Conservation (phyloP, 2,888 invertebrate genomes). For the Drosophila mercatorum region DNA sequence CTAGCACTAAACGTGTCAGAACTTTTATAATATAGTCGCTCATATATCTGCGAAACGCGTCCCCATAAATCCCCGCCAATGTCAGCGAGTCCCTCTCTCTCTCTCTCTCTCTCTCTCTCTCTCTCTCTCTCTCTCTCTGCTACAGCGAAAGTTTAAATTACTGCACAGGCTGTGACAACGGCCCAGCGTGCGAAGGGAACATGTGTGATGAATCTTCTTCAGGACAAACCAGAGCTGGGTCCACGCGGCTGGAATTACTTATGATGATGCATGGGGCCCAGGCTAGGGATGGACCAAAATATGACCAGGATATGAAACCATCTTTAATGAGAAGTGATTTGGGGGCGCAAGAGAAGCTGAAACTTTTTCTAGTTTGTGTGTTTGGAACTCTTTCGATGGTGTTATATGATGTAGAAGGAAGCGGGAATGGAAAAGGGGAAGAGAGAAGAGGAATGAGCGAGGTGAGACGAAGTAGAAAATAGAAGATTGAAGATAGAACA, state of each 20-base stretch:
- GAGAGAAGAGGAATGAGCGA: no score
- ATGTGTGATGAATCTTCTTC: constrained; percentile 70
- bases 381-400: no score
- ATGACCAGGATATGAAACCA: neutral
- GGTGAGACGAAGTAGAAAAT: neutral
- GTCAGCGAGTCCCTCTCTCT: constrained; percentile 25
- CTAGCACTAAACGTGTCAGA: constrained; percentile 73
- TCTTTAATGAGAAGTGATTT: constrained; percentile 6
- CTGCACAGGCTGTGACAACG: constrained; percentile 68
- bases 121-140: neutral
- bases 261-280: constrained; percentile 59
- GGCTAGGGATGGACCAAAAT: constrained; percentile 51
- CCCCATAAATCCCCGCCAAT: constrained; percentile 55
- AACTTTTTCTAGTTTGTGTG: neutral
- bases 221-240: constrained; percentile 39
- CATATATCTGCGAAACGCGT: constrained; percentile 46
- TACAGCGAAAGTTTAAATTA: constrained; percentile 73
- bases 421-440: no score
- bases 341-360: neutral
- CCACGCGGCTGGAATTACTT: constrained; percentile 56
- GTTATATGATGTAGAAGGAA: no score
- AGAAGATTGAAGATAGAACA: no score
- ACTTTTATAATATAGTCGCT: constrained; percentile 80
- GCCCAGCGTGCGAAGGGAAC: constrained; percentile 37
- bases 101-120: neutral